Base-by-base conservation (phyloP, 2,888 invertebrate genomes). In the Tinea pellionella region DNA sequence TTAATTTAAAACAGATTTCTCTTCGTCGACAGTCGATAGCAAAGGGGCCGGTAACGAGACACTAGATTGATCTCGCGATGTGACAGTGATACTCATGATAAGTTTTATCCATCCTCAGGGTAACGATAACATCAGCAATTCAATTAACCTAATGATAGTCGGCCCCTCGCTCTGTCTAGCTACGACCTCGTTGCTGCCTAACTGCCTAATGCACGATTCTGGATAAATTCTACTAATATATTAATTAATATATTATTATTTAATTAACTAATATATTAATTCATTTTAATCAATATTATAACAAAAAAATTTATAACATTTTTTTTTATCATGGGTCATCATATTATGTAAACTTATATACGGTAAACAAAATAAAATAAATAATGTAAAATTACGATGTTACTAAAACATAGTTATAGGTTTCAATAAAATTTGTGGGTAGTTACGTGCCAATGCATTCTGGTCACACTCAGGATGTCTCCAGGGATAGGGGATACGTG, bases 81-180 rank as follows among this genome's bases (percentile, higher is more conserved):
- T 73, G 75, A 78, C 77, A 74, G 75, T 69, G 70, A 77, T 75
- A 74, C 71, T 43, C 47, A 71, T 69, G 80, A 80, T 82, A 79
- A 78, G 74, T 73, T 71, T 71, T 74, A 75, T 75, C 73, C 73
- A 57, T 60, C 59, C 59, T 41, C 41, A 18, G 19, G 59, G 24
- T 9, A 29, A 29, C 13, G 61, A 62, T 62, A 55, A 24, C 55
- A 62, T 62, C 62, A 55, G 37, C 41, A 58, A 62, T 62, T 62
- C 62, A 60, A 62, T 62, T 59, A 62, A 60, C 29, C 13, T 62
- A 62, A 62, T 59, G 62, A 61, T 51, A 24, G 61, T 32, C 56
- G 58, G 55, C 18, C 61, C 51, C 24, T 57, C 32, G 32, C 15
- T 57, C 57, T 16, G n/a, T 30, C 32, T 32, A n/a, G 15, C 15